Base-by-base conservation (phyloP, 2,113 vertebrate species). In the Pachyramphus minor region DNA sequence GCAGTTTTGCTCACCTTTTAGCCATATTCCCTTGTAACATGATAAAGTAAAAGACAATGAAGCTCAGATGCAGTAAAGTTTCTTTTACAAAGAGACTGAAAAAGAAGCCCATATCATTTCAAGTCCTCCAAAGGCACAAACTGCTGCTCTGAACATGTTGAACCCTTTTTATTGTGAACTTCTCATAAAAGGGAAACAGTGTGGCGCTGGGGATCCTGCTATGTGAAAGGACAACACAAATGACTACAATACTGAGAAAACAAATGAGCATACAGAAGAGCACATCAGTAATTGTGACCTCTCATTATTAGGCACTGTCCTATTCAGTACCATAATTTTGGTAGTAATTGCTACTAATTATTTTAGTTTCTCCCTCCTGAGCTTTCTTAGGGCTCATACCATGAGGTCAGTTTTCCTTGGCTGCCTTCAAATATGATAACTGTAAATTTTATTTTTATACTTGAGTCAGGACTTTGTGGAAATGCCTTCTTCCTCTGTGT, bases 341-440 rank as follows among this genome's bases (percentile, higher is more conserved):
- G 60, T 66, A 83, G 58, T 84, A 95, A 96, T 97, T 95, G 56
- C 66, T 87, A 78, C 77, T 94, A 95, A 95, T 94, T 89, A 72
- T 91, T 94, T 94, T 95, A 96, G 90, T 94, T 81, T 81, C 37
- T 95, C 88, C 83, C 69, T 95, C 31, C 69, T 93, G 90, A 94
- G 60, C 44, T 87, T 92, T 84, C 73, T 78, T 89, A 73, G 59
- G 58, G 69, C 56, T 87, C 45, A 55, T 89, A 62, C 25, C 20
- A 90, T 28, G 49, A 84, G 66, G 77, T 69, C 79, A 79, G 66
- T 87, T 94, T 93, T 94, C 35, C 35, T 91, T 92, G 73, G n/a
- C 62, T 87, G 52, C 53, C 30, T 96, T 62, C 68, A 92, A 95
- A 89, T 79, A 87, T 31, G 83, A 92, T 66, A 94, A 94, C 93